These are phyloP conservation scores for Pteromalus puparum DNA, from an alignment of 1,140 invertebrate genomes.

Conservation along the genomic window DNA sequence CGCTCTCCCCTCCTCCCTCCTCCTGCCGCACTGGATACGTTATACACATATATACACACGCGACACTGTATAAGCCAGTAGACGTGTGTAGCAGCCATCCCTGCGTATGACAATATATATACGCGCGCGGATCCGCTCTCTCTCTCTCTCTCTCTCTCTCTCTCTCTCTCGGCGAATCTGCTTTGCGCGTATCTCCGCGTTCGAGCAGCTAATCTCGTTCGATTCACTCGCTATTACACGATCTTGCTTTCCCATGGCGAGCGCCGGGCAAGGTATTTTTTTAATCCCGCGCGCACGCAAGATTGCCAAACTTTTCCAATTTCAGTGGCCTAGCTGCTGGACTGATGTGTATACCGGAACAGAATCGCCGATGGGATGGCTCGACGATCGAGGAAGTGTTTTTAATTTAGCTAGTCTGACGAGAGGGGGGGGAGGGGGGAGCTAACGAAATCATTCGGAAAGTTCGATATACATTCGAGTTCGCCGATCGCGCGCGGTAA, in stretches of 20 bases:
- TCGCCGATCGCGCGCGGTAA: no score
- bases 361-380: background rate
- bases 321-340: background rate
- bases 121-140: background rate
- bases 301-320: slow-evolving; percentile 4
- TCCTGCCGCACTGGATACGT: background rate
- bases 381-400: background rate
- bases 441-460: no score
- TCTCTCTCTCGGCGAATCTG: background rate
- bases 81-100: background rate
- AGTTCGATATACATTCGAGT: no score
- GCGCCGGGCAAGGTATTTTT: background rate
- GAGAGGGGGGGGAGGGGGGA: no score
- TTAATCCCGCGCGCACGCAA: background rate
- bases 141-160: background rate
- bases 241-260: slow-evolving; percentile 31
- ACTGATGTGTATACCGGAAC: background rate
- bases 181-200: background rate
- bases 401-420: background rate
- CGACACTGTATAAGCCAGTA: background rate
- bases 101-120: background rate
- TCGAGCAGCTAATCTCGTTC: background rate
- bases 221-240: background rate
- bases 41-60: background rate
- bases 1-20: background rate